These are phyloP conservation scores for Caenorhabditis brenneri DNA, from an alignment of 1,140 invertebrate species.

Conservation along the genomic window DNA sequence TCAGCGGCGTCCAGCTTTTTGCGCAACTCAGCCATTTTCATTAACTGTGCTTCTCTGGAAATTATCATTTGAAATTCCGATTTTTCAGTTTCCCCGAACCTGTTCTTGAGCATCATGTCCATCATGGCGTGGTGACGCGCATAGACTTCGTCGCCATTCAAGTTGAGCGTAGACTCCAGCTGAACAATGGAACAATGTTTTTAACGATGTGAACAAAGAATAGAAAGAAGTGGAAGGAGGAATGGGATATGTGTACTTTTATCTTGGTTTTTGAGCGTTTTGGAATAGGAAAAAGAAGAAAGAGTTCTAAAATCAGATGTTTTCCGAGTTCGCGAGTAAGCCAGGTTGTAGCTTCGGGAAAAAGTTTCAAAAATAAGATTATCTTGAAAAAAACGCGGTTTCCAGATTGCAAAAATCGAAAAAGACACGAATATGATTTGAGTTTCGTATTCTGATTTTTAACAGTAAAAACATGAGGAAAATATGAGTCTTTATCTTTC, in stretches of 20 bases:
- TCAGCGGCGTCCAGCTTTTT: slow-evolving; percentile 68
- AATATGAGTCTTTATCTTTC: too few species aligned
- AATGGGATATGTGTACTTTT: neutral
- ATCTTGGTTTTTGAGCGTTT: too few species aligned
- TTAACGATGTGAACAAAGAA: neutral
- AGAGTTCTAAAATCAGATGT: too few species aligned
- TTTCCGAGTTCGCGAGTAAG: too few species aligned
- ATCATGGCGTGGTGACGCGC: slow-evolving; percentile 64
- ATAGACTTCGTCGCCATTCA: slow-evolving; percentile 56
- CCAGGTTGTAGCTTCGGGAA: too few species aligned
- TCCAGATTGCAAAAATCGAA: too few species aligned
- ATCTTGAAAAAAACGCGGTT: too few species aligned
- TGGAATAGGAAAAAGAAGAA: too few species aligned
- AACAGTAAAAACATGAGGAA: too few species aligned
- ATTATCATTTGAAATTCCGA: neutral
- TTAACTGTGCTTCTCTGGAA: slow-evolving; percentile 54
- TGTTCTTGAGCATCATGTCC: slow-evolving; percentile 67
- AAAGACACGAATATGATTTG: too few species aligned
- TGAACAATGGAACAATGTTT: neutral
- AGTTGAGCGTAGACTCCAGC: slow-evolving; percentile 34
- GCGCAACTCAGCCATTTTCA: slow-evolving; percentile 66
- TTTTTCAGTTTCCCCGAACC: slow-evolving; percentile 43
- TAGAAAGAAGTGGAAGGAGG: neutral
- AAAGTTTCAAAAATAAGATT: too few species aligned
- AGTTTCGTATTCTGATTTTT: too few species aligned